Conservation (phyloP, 2,888 invertebrate species). For the Crocallis elinguaria region DNA sequence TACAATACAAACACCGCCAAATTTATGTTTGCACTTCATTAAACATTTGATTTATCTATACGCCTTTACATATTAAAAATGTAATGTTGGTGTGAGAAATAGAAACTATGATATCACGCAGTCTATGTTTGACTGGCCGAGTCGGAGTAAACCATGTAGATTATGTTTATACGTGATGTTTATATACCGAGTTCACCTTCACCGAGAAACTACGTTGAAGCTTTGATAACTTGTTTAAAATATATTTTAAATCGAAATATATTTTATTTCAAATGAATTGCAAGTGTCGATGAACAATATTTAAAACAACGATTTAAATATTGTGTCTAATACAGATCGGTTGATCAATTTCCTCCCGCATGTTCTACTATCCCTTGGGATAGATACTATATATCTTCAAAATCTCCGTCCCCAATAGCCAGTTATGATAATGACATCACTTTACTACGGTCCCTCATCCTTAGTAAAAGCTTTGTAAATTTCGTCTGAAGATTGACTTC, state of each 20-base stretch:
- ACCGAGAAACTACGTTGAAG: conserved; percentile 39
- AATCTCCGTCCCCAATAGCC: background rate
- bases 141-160: background rate
- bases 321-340: too few relatives aligned
- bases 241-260: too few relatives aligned
- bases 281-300: too few relatives aligned
- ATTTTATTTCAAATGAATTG: too few relatives aligned
- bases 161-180: conserved; percentile 16
- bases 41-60: background rate
- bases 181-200: conserved; percentile 42
- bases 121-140: conserved; percentile 22
- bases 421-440: background rate
- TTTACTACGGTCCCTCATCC: background rate
- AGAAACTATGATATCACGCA: conserved; percentile 25
- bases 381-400: too few relatives aligned
- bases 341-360: too few relatives aligned
- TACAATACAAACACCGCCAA: background rate
- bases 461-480: conserved; percentile 5
- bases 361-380: too few relatives aligned
- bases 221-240: background rate
- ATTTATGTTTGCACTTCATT: background rate
- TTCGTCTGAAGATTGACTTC: background rate
- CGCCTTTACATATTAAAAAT: conserved; percentile 21
- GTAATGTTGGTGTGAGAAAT: conserved; percentile 24
- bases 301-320: too few relatives aligned